Evolutionary conservation across 1,140 invertebrate genomes (phyloP).

Genomic region (Orchesella cincta): DNA sequence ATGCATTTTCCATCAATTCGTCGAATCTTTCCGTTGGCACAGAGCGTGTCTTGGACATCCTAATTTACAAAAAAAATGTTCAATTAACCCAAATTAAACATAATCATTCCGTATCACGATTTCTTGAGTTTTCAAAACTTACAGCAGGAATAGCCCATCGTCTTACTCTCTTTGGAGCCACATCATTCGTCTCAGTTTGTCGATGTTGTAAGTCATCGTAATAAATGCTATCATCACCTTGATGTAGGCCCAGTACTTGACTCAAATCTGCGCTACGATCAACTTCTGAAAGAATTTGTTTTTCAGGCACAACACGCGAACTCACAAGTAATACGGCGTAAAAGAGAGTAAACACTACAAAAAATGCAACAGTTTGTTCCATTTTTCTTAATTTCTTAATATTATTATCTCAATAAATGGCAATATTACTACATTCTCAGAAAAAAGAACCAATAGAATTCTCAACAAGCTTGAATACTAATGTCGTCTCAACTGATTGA

Average conservation of each 20-base stretch:
- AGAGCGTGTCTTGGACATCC: neutral
- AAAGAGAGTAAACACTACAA: too few relatives aligned
- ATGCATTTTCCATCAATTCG: neutral
- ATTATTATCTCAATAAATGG: too few relatives aligned
- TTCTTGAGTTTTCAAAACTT: neutral
- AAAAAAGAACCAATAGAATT: too few relatives aligned
- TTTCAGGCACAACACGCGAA: too few relatives aligned
- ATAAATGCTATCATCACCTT: neutral
- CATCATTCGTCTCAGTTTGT: neutral
- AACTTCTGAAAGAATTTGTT: too few relatives aligned
- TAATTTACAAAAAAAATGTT: neutral
- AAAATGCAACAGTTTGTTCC: too few relatives aligned
- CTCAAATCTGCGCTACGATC: neutral
- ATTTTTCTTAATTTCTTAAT: too few relatives aligned
- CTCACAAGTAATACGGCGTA: too few relatives aligned
- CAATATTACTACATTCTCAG: too few relatives aligned
- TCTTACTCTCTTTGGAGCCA: neutral
- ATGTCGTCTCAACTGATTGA: too few relatives aligned
- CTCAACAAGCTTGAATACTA: too few relatives aligned
- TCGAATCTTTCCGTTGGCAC: neutral
- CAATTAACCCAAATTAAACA: neutral
- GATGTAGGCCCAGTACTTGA: neutral
- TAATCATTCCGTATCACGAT: neutral
- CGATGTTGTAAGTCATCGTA: neutral
- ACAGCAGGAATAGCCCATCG: slow-evolving; percentile 13